Conservation (phyloP, 2,888 invertebrate species). For the Andrena marginata region DNA sequence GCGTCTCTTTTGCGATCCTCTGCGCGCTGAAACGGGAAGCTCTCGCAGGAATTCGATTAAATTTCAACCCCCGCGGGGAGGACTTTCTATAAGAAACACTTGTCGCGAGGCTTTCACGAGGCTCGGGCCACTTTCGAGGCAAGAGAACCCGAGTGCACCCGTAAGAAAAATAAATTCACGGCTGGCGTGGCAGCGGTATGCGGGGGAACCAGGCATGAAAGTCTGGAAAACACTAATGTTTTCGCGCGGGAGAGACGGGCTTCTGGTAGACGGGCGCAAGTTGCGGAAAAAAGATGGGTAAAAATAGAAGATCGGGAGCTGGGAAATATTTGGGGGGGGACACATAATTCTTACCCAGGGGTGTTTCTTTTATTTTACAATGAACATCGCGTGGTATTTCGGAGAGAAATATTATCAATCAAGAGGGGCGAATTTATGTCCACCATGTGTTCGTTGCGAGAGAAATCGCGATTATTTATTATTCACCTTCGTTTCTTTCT, state of each 20-base stretch:
- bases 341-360: background rate
- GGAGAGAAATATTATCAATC: slow-evolving; percentile 3
- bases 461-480: no score
- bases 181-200: background rate
- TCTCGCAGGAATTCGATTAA: background rate
- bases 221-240: slow-evolving; percentile 51
- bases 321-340: slow-evolving; percentile 15
- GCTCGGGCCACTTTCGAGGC: background rate
- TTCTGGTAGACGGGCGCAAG: background rate
- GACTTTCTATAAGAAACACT: background rate
- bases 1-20: background rate
- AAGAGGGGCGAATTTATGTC: background rate
- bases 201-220: slow-evolving; percentile 33
- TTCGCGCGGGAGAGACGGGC: slow-evolving; percentile 4
- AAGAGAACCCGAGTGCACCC: background rate
- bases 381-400: background rate
- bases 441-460: no score
- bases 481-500: no score
- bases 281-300: slow-evolving; percentile 20
- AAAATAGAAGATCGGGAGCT: slow-evolving; percentile 35
- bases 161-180: slow-evolving; percentile 34
- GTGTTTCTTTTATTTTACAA: background rate
- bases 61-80: background rate
- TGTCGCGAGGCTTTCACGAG: background rate
- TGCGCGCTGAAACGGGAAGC: background rate